A percentile compares a stretch with the other conserved stretches of the same genome.
Conservation (phyloP, 2,113 vertebrate genomes). For the Lethenteron reissneri region DNA sequence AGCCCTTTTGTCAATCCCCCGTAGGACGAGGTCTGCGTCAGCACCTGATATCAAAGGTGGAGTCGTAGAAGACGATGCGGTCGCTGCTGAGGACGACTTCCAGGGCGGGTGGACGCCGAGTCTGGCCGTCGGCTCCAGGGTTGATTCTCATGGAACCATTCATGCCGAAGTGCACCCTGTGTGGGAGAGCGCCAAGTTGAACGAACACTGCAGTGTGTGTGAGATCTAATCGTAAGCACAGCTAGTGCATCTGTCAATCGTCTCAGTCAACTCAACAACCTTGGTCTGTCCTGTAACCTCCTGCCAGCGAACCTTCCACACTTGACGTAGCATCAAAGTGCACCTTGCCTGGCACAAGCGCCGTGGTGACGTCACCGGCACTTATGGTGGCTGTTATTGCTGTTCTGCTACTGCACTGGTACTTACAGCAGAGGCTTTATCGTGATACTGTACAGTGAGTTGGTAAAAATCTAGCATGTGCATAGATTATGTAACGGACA, state of each 20-base stretch:
- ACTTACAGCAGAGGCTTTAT: too few species aligned
- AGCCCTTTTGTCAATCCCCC: too few species aligned
- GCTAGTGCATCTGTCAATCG: neutral
- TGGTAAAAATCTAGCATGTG: too few species aligned
- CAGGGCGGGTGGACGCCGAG: slow-evolving; percentile 20
- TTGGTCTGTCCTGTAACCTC: neutral
- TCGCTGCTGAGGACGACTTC: slow-evolving; percentile 48
- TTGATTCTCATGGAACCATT: slow-evolving; percentile 64
- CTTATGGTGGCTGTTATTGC: too few species aligned
- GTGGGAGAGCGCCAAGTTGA: slow-evolving; percentile 6
- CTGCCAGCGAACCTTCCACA: neutral
- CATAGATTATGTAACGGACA: too few species aligned
- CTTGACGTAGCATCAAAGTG: neutral
- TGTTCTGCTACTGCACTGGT: too few species aligned
- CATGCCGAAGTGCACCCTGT: slow-evolving; percentile 85
- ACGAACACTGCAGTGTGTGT: slow-evolving; percentile 14
- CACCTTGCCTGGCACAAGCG: neutral
- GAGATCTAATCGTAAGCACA: too few species aligned
- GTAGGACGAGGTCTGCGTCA: too few species aligned
- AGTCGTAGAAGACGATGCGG: slow-evolving; percentile 51
- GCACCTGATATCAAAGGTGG: slow-evolving; percentile 56
- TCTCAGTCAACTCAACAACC: neutral
- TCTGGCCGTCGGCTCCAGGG: slow-evolving; percentile 21
- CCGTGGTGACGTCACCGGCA: neutral
- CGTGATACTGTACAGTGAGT: too few species aligned